phyloP scores from a whole-genome alignment of 1,140 invertebrate species.

The Heliconius eleuchia region DNA sequence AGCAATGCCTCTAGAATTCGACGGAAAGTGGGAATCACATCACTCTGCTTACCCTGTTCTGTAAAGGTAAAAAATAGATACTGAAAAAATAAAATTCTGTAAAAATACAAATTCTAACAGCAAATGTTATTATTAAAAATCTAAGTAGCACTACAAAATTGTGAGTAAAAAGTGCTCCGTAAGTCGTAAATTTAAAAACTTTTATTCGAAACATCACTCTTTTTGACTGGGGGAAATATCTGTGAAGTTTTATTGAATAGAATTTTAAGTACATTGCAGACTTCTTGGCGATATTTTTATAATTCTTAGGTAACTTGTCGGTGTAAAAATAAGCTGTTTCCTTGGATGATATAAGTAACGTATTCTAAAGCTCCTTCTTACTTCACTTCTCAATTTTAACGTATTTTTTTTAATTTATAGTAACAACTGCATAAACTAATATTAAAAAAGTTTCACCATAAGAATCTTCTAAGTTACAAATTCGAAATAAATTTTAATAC shows the following conservation, averaged over 20 bases:
- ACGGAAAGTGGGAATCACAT: no score
- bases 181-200: slow-evolving; percentile 39
- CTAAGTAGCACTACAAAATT: slow-evolving; percentile 20
- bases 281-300: slow-evolving; percentile 22
- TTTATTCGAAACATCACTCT: slow-evolving; percentile 39
- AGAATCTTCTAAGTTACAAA: no score
- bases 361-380: background rate
- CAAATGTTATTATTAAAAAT: slow-evolving; percentile 5
- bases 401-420: no score
- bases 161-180: slow-evolving; percentile 32
- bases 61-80: no score
- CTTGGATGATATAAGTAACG: no score
- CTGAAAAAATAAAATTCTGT: no score
- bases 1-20: no score
- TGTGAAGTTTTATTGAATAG: slow-evolving; percentile 27
- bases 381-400: no score
- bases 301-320: slow-evolving; percentile 10
- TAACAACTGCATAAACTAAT: no score
- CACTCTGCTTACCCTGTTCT: no score
- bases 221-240: slow-evolving; percentile 32
- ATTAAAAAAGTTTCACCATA: no score
- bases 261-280: slow-evolving; percentile 28
- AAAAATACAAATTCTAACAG: background rate
- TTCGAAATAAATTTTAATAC: no score
- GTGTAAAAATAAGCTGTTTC: slow-evolving; percentile 2